Base-by-base conservation (phyloP, 30 jellyfish, hydroid and myxozoan genomes). In the Sanderia malayensis region DNA sequence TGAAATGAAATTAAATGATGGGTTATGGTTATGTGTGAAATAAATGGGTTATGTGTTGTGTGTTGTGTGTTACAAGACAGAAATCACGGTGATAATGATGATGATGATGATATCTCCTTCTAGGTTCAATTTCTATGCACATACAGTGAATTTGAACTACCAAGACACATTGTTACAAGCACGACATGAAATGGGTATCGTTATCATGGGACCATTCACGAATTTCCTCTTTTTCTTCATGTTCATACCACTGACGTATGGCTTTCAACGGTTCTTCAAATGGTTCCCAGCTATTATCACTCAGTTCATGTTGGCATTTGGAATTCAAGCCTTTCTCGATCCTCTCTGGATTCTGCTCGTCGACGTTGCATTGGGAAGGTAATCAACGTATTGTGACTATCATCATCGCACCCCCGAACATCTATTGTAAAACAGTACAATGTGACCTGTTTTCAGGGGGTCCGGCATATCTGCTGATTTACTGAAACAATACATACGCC, bases 191-290 rank as follows among this genome's bases (percentile, higher is more conserved):
- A 66, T 92, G 47, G 99, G 94, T 2, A 67, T 92, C 44, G 86
- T 92, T 74, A 94, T 92, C 77, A 75, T 92, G 77, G 99, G 99
- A 7, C 99, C 95, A 15, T 61, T 92, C 44, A 76, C 99, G 26
- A 85, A 84, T 60, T 71, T 92, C 58, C 26, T 85, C 7, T 52
- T 79, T 70, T 58, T 85, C 74, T 19, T 67, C 0, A 9, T 84
- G 32, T 62, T 92, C 72, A 75, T 92, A 6, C 81, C 87, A 6
- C 46, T 92, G 67, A 65, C 99, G 0, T 69, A 76, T 62, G 57
- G 87, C 67, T 49, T 84, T 47, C 99, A 84, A 46, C 18, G 81
- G 27, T 49, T 85, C 9, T 92, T 92, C 84, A 94, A 70, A 21
- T 72, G 96, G 84, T 92, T 92, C 52, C 94, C 96, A 9, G 86